Base-by-base conservation (phyloP, 2,888 invertebrate species). In the Thelaira solivaga region DNA sequence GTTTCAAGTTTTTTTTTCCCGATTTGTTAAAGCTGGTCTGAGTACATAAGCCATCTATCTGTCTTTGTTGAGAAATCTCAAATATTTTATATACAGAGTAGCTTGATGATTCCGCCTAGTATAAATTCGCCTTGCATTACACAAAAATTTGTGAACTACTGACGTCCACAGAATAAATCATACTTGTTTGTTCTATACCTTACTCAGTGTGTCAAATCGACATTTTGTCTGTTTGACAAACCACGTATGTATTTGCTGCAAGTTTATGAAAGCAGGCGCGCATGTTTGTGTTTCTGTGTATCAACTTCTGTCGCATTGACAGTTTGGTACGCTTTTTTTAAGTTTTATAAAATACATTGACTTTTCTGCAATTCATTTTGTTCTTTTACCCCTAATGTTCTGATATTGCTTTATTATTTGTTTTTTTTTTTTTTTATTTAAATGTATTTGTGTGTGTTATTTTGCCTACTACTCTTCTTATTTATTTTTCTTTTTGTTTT, bases 331-430 rank as follows among this genome's bases (percentile, higher is more conserved):
- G 16, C 0, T 6, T 22, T 11, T 41, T 2, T 41, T 39, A 22
- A 22, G n/a, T 69, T 51, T 62, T 51, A 8, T 57, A 65, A 83
- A 85, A 86, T 86, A 84, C 86, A 83, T 86, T 86, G 86, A 86
- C 86, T 86, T 86, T 85, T 86, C 84, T 84, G 80, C 80, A 83
- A 83, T 85, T 81, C 82, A 81, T 83, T 86, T 85, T 86, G 83
- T 61, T 84, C 83, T 61, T 59, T 45, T 51, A 49, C 41, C 39
- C 51, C 41, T 67, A 62, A 49, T 78, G 76, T 55, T 80, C 47
- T 55, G 29, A 51, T 65, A 69, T 59, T 68, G 80, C 77, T 77
- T 80, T 34, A 47, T 53, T 34, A 18, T 26, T 76, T 47, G 34
- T 18, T 36, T 29, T 72, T 47, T 39, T 55, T 71, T 4, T 47